Percentiles rank a stretch among this genome's conserved stretches.
Conservation (phyloP, 2,888 invertebrate species). For the Drosophila antonietae region DNA sequence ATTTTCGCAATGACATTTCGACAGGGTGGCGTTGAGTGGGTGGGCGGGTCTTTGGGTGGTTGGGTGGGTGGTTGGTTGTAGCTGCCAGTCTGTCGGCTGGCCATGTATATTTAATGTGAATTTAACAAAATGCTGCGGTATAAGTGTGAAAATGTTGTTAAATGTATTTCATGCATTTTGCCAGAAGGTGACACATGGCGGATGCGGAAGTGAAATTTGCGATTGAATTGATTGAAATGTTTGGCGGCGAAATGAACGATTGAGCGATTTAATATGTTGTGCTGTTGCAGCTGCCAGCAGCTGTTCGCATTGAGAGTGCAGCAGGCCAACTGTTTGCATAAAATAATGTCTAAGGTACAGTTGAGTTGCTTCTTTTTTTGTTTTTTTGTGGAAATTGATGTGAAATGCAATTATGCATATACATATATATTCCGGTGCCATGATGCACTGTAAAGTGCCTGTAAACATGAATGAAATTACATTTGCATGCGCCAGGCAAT, state of each 20-base stretch:
- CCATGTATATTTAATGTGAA: slow-evolving; percentile 69
- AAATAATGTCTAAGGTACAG: slow-evolving; percentile 24
- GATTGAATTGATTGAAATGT: slow-evolving; percentile 76
- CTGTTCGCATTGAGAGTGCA: slow-evolving; percentile 20
- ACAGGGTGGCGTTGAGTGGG: slow-evolving; percentile 30
- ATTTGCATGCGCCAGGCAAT: slow-evolving; percentile 70
- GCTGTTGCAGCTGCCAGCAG: slow-evolving; percentile 34
- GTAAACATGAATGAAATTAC: slow-evolving; percentile 68
- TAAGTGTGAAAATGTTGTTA: slow-evolving; percentile 68
- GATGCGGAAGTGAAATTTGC: slow-evolving; percentile 74
- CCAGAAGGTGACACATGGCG: slow-evolving; percentile 54
- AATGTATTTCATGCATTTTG: slow-evolving; percentile 36
- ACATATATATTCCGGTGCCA: slow-evolving; percentile 2
- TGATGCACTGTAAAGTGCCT: slow-evolving; percentile 47
- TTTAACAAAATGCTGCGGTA: slow-evolving; percentile 74
- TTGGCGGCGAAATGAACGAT: slow-evolving; percentile 16
- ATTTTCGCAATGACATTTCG: slow-evolving; percentile 63
- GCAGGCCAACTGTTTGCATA: slow-evolving; percentile 1
- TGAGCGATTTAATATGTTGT: slow-evolving; percentile 2
- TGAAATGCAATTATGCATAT: slow-evolving; percentile 51
- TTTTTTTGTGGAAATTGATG: slow-evolving; percentile 40
- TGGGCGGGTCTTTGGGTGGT: not conserved
- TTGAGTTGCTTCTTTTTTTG: slow-evolving; percentile 16
- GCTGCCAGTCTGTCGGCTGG: slow-evolving; percentile 10
- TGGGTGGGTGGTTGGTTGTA: not conserved